Conservation (phyloP, 2,113 vertebrate genomes). For the Petrocephalus zakoni region DNA sequence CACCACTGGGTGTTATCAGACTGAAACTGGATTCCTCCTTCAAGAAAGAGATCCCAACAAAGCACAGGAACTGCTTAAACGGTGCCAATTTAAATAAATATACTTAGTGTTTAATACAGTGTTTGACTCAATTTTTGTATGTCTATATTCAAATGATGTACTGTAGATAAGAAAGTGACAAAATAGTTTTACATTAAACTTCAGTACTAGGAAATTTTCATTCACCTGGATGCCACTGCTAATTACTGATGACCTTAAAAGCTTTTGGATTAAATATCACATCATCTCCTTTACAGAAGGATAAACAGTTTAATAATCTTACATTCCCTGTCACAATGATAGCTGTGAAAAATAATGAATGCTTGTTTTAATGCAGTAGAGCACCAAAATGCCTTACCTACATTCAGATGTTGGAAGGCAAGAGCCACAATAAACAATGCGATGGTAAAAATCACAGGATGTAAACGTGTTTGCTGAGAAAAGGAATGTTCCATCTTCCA, state of each 20-base stretch:
- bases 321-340: not conserved
- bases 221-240: not conserved
- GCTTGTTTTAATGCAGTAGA: not conserved
- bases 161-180: not conserved
- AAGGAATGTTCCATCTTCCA: not conserved
- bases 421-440: not conserved
- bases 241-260: not conserved
- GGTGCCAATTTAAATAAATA: not conserved
- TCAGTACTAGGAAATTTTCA: not conserved
- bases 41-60: not conserved
- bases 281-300: no score
- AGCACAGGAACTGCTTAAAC: not conserved
- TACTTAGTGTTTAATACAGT: not conserved
- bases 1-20: not conserved
- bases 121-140: not conserved
- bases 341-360: not conserved
- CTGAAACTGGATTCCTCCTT: not conserved
- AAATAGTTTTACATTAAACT: not conserved
- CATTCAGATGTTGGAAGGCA: not conserved
- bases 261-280: not conserved
- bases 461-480: not conserved
- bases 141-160: not conserved
- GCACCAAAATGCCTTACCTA: not conserved
- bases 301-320: not conserved
- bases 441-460: not conserved